Percentiles rank a stretch among this genome's conserved stretches.
phyloP scores from a whole-genome alignment of 2,797 vertebrate species.

The Florisuga fusca region DNA sequence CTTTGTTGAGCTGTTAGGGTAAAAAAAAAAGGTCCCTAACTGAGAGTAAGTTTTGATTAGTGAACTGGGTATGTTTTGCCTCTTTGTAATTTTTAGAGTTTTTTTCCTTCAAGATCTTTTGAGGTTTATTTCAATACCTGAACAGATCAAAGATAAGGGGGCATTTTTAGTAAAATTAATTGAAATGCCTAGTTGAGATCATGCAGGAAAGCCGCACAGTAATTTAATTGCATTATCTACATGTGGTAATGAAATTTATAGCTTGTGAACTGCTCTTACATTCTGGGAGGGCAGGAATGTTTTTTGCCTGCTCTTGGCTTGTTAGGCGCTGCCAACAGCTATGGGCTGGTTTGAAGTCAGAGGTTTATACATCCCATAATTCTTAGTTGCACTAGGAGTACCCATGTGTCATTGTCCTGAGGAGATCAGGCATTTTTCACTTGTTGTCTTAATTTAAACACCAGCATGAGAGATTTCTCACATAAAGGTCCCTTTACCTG shows the following conservation, averaged over 20 bases:
- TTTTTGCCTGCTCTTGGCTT: not conserved
- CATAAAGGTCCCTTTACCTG: not conserved
- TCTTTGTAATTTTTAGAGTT: not conserved
- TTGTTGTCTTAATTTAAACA: not conserved
- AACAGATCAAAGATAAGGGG: not conserved
- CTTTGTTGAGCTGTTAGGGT: not conserved
- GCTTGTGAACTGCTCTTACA: not conserved
- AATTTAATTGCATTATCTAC: not conserved
- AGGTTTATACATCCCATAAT: accelerated
- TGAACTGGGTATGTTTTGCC: not conserved
- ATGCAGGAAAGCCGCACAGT: not conserved
- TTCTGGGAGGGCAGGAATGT: not conserved
- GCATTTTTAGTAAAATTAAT: not conserved
- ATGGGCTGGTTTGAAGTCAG: not conserved
- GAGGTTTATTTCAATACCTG: not conserved
- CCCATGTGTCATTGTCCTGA: not conserved
- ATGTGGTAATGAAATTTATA: not conserved
- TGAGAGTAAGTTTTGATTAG: not conserved
- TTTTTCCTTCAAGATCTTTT: not conserved
- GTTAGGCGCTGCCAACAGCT: not conserved
- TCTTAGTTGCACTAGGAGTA: not conserved
- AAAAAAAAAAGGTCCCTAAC: not conserved
- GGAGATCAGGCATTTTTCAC: not conserved
- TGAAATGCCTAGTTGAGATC: not conserved
- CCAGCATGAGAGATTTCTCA: not conserved